Evolutionary conservation across 1,140 invertebrate species (phyloP), one percentile per base, ranked within the genome.

Genomic region (Myzus persicae): DNA sequence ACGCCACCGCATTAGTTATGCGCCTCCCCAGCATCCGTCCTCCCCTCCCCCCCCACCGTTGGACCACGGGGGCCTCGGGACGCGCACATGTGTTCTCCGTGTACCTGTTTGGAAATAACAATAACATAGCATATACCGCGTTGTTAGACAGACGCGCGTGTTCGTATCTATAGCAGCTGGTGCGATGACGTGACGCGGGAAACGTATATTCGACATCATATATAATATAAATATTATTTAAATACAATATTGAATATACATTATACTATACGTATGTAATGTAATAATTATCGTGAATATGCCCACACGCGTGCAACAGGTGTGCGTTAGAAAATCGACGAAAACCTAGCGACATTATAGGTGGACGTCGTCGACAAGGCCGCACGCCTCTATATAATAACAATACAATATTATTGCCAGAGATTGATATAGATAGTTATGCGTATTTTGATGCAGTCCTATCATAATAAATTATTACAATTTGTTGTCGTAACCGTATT

Each of bases 1-100:
- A 82, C 81, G 81, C 36, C 81, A 82, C 38, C 81, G 36, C 81
- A 40, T 82, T 82, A 82, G 81, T 82, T 82, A 82, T 82, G 81
- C 81, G 36, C 81, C 36, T 82, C 81, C 81, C 81, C 81, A 40
- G 20, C 81, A 82, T 82, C 81, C 81, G n/a, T 82, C 38, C 22
- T 36, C 7, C 38, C 38, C 81, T 38, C 81, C 26, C 38, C 36
- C 18, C 18, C 36, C 67, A 1, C 36, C 22, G n/a, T 38, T 11
- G 59, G 59, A 76, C 59, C 59, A n/a, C 81, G 36, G 81, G 81
- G 22, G 81, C 36, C 81, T 82, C 81, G 0, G 81, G 81, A 40
- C 81, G 22, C 38, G 38, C 81, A 82, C 81, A 82, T 82, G 5
- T 82, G 38, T 40, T 36, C 81, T 40, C 8, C 38, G 7, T 24